Evolutionary conservation across 2,797 vertebrate species (phyloP), one percentile per base, ranked within the genome.

Genomic region (Brachyalestes nurse): DNA sequence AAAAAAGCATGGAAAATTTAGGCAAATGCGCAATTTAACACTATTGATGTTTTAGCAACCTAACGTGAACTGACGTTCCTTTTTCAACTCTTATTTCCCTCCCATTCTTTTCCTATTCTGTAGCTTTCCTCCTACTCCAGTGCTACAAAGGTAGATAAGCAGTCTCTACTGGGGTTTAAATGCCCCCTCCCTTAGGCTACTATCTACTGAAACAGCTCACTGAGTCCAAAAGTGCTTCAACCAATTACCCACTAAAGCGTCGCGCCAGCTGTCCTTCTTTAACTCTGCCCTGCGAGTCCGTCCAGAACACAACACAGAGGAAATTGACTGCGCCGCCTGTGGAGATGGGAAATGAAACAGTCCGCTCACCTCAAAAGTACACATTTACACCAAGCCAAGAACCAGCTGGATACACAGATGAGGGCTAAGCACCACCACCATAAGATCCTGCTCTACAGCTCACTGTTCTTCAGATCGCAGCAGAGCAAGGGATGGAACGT

Each of bases 301-400:
- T 66, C 71, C 38, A 38, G 40, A n/a, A 34, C 60, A 38, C 60
- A 75, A 75, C 60, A 45, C 60, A 45, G 28, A 76, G 64, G 57
- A 82, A 82, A 77, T 77, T 7, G 38, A 65, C 34, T 72, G 21
- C 25, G 72, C 21, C 57, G 28, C 74, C 58, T 34, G 60, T 58
- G 58, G 65, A 82, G 66, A 72, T 13, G 71, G 71, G 51, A 72
- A 72, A 72, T 8, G 8, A 72, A 72, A 72, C 8, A 53, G 65
- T 75, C 42, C 65, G 47, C 78, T 66, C 53, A 81, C 66, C 64
- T 42, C 42, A 75, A 75, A 69, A 67, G n/a, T 19, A 72, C 71
- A 73, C 71, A 73, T 73, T 73, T 73, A 58, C 53, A 58, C 17
- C 53, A 34, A 73, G 49, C 53, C 69, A 72, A 53, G 69, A 71